Evolutionary conservation across 2,797 vertebrate species (phyloP).

Genomic region (Crocidura indochinensis): DNA sequence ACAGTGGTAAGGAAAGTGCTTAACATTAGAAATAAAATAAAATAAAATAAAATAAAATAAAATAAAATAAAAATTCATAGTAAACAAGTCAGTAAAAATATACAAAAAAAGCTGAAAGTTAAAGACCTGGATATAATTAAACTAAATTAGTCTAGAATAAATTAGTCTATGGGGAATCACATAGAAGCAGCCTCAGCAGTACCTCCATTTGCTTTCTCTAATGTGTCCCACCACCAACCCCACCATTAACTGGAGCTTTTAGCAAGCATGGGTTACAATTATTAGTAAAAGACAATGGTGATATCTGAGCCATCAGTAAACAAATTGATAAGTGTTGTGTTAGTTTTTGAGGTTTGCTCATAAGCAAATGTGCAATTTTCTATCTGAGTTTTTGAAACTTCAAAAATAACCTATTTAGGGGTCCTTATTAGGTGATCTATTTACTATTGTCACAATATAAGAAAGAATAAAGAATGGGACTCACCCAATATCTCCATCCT

Average conservation of each 20-base stretch:
- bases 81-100: not conserved
- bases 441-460: too few species aligned
- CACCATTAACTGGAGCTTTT: not conserved
- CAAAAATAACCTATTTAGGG: not conserved
- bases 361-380: not conserved
- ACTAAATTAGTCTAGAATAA: not conserved
- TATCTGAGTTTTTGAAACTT: conserved; percentile 7
- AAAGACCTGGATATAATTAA: not conserved
- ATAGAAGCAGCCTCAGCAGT: not conserved
- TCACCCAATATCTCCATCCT: not conserved
- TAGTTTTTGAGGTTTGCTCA: not conserved
- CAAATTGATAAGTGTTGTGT: not conserved
- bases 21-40: not conserved
- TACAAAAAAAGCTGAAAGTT: not conserved
- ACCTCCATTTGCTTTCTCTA: too few species aligned
- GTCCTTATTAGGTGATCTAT: too few species aligned
- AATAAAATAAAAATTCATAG: not conserved
- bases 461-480: too few species aligned
- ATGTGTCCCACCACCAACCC: too few species aligned
- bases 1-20: not conserved
- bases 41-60: too few species aligned
- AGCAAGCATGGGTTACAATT: not conserved
- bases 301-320: not conserved
- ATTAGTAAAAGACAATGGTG: not conserved
- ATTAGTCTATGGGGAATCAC: not conserved